Evolutionary conservation across 53 echinoderm and acorn worm genomes (phyloP), one percentile per base, ranked within the genome.

Genomic region (Astropecten irregularis): DNA sequence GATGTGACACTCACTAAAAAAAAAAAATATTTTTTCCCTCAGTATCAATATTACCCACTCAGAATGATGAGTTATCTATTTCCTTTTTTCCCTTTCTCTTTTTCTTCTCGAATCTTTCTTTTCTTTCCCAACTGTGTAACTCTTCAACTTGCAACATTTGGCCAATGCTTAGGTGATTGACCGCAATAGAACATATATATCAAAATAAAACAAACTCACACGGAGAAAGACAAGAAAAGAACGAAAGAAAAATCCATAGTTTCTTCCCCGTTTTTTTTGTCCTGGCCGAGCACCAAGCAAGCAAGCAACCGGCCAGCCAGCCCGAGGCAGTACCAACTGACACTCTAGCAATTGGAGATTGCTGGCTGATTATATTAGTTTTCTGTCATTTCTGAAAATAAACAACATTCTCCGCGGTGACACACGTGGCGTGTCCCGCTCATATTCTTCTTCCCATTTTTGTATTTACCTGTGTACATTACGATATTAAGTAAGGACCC

Each of bases 381-480:
- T 79, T 31, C 76, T 62, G 79, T 79, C 79, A 79, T 79, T 79
- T 46, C 47, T 76, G 59, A 79, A 79, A 79, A 79, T 79, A 79
- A 79, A 79, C 79, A 79, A 79, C 79, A 79, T 30, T 30, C 39
- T 76, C 31, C 16, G 31, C 34, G n/a, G n/a, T 21, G 46, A 62
- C 79, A 79, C 60, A 47, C 48, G 42, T n/a, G n/a, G n/a, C n/a
- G n/a, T n/a, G 46, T 62, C 61, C 62, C 62, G 10, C 61, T 60
- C 79, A 31, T 31, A 42, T 47, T 60, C 20, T 36, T n/a, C 36
- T 61, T 18, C 16, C 32, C 47, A 31, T 40, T 32, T 28, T 32
- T n/a, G 47, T 79, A 79, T 79, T 79, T 60, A 79, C 44, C 79
- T 62, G 62, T 79, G 79, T 79, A 79, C 79, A 47, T 61, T 47